A percentile compares a stretch with the other conserved stretches of the same genome.
Evolutionary conservation across 2,888 invertebrate species (phyloP).

Genomic region (Serripes groenlandicus): DNA sequence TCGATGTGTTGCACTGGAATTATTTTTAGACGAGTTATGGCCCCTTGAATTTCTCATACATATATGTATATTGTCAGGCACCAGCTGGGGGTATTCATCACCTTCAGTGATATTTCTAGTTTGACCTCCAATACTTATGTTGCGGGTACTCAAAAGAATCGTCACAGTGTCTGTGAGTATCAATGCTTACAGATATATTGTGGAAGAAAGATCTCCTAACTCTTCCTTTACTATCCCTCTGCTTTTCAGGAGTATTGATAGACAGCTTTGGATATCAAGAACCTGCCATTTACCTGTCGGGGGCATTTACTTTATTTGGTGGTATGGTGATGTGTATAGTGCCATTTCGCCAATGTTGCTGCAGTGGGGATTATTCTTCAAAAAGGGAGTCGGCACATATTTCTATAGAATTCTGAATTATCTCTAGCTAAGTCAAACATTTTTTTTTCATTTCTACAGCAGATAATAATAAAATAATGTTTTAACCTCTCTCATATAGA

Average conservation of each 20-base stretch:
- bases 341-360: constrained; percentile 33
- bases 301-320: constrained; percentile 57
- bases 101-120: not conserved
- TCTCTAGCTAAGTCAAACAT: too few relatives aligned
- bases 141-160: not conserved
- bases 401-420: too few relatives aligned
- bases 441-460: too few relatives aligned
- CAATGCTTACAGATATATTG: not conserved
- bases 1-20: too few relatives aligned
- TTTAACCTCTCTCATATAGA: too few relatives aligned
- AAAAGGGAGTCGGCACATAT: too few relatives aligned
- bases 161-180: too few relatives aligned
- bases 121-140: not conserved
- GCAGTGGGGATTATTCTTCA: not conserved
- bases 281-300: constrained; percentile 63
- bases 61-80: not conserved
- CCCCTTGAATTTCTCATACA: too few relatives aligned
- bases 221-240: not conserved
- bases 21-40: too few relatives aligned
- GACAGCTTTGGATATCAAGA: constrained; percentile 57
- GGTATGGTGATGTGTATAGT: constrained; percentile 67
- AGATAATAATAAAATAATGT: too few relatives aligned
- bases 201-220: not conserved
- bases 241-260: constrained; percentile 68
- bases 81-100: not conserved